Base-by-base conservation (phyloP, 2,113 vertebrate genomes). In the Fregata magnificens region DNA sequence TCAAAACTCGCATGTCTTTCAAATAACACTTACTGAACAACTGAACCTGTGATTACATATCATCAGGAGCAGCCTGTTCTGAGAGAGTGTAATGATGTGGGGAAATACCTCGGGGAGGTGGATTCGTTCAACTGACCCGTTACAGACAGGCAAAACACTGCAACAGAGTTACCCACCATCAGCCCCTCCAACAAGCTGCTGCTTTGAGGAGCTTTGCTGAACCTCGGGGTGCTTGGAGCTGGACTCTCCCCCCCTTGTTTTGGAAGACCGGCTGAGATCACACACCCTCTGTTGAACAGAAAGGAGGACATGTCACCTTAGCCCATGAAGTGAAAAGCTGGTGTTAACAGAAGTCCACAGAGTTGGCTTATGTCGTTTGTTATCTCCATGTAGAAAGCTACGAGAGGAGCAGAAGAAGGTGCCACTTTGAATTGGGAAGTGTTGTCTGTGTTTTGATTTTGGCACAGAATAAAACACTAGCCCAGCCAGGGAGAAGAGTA, bases 21-120 rank as follows among this genome's bases (percentile, higher is more conserved):
- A 79, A 91, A 34, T 87, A 79, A 26, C 47, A 29, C 34, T 63
- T 81, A 50, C 16, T 34, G 56, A 86, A 52, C 31, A 82, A 32
- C 36, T 53, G 70, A 89, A 65, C n/a, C n/a, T 69, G 52, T 82
- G 63, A 80, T 52, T 85, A 44, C 17, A 0, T 59, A 40, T 50
- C 29, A 40, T 50, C 29, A 50, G 32, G 29, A 92, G 32, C 81
- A 92, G 82, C 61, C 52, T 74, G 17, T 74, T 81, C 72, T 56
- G 82, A 29, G 50, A 50, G 63, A n/a, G 14, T 1, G 0, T 40
- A 12, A 47, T 5, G 2, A 47, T 5, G 2, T 0, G 1, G 70
- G 32, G 70, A 82, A 83, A 16, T 91, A n/a, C 31, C 40, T 9
- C 14, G 4, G 42, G 31, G n/a, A 44, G 38, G 16, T 38, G 47